Evolutionary conservation across 1,140 invertebrate genomes (phyloP), one percentile per base, ranked within the genome.

Genomic region (Conopomorpha cramerella): DNA sequence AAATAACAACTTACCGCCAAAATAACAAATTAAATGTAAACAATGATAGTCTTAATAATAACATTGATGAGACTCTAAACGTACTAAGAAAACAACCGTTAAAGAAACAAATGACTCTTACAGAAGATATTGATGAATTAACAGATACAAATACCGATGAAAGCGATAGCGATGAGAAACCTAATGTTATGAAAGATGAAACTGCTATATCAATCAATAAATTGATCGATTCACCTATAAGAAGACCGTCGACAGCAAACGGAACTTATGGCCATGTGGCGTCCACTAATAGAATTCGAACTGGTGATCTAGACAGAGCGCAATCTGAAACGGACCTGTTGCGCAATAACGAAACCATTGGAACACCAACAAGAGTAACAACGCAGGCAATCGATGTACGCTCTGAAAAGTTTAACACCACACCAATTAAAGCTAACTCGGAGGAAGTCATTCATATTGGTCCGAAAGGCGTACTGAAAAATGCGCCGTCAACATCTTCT

Each of bases 401-500:
- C 16, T 14, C 31, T 15, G 12, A n/a, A 33, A 11, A 34, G 30
- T 17, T 26, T 52, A 6, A 16, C 37, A 12, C 43, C 41, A n/a
- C 48, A 28, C 39, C 45, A 13, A 52, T 46, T 50, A 57, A 57
- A 39, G 37, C 41, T 30, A 45, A 47, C 16, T 74, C 67, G 10
- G 61, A 61, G 29, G 65, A 77, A 19, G 68, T 65, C 41, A 36
- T 70, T 8, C 38, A 43, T 10, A 54, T 36, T 33, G 50, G 31
- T 28, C 37, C 16, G 13, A 72, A 80, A 64, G 73, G 83, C 34
- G 82, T 84, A 16, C 44, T 85, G 8, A 85, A 84, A 68, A 76
- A 72, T 43, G 64, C 71, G 10, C 65, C 61, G 25, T 82, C 81
- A 2, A 66, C 60, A 6, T 70, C 72, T 17, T 79, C 63, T 16